These are phyloP conservation scores for Epizoanthus stellaris DNA, from an alignment of 92 coral and sea anemone genomes.

Conservation along the genomic window DNA sequence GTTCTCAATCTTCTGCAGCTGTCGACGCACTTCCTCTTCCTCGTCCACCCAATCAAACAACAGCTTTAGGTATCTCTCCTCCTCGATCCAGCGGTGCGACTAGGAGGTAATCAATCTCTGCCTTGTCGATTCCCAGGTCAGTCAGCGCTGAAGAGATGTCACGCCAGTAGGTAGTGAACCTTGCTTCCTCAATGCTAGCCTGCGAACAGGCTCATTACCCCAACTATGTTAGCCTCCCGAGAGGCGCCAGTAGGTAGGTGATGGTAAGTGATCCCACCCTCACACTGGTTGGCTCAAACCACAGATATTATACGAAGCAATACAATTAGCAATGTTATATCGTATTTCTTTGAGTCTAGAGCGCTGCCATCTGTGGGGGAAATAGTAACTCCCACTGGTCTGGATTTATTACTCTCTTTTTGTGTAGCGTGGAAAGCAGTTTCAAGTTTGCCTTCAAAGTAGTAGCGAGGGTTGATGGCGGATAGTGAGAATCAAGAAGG, in stretches of 20 bases:
- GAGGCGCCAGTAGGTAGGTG: constrained; percentile 1
- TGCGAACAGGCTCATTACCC: too few species aligned
- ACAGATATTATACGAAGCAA: constrained; percentile 75
- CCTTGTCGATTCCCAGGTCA: neutral
- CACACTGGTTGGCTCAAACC: constrained; percentile 50
- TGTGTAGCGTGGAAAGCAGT: neutral
- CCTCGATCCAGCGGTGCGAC: neutral
- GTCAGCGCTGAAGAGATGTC: neutral
- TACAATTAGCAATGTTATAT: constrained; percentile 65
- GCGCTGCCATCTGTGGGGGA: constrained; percentile 62
- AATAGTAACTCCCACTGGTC: constrained; percentile 73
- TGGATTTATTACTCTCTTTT: too few species aligned
- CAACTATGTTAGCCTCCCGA: constrained; percentile 13
- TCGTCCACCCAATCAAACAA: constrained; percentile 1
- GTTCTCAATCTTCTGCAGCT: neutral
- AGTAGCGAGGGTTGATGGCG: constrained; percentile 40
- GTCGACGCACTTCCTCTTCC: neutral
- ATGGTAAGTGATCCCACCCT: constrained; percentile 5
- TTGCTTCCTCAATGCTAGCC: neutral
- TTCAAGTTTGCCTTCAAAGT: neutral
- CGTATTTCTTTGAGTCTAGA: constrained; percentile 67
- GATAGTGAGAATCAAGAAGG: constrained; percentile 33
- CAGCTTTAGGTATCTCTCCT: neutral
- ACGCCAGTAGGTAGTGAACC: neutral
- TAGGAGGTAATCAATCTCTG: too few species aligned